Evolutionary conservation across 2,113 vertebrate genomes (phyloP).

Genomic region (Nestor notabilis): DNA sequence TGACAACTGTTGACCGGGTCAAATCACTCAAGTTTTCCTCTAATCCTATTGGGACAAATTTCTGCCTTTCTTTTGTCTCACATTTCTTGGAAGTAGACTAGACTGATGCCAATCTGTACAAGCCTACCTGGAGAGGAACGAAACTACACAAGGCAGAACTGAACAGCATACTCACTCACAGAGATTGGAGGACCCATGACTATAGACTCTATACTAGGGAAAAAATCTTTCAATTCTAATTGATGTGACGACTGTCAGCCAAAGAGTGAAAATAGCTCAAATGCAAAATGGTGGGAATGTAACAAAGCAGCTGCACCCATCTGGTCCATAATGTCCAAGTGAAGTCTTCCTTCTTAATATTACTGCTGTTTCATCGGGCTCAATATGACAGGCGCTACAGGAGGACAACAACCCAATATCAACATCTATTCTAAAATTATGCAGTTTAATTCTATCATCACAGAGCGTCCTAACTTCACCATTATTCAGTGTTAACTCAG

Average conservation of each 20-base stretch:
- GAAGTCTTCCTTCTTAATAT: neutral
- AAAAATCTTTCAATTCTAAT: neutral
- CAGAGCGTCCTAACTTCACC: neutral
- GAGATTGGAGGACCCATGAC: accelerated
- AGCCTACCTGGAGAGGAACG: neutral
- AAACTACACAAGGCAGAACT: neutral
- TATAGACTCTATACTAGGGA: neutral
- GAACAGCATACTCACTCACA: neutral
- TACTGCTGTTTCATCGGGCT: neutral
- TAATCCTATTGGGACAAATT: neutral
- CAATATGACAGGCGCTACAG: neutral
- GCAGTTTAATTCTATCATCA: neutral
- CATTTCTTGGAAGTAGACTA: conserved; percentile 12
- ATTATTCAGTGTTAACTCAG: neutral
- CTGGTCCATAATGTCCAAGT: neutral
- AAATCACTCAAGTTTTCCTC: conserved; percentile 34
- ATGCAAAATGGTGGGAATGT: neutral
- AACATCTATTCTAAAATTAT: neutral
- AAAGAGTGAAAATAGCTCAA: neutral
- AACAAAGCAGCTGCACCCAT: neutral
- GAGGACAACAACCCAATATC: neutral
- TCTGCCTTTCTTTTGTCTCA: neutral
- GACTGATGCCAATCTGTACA: neutral
- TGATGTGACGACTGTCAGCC: neutral
- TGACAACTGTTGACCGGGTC: conserved; percentile 17